These are phyloP conservation scores for Drosophila aff. DNA, from an alignment of 1,140 invertebrate genomes.

Conservation along the genomic window DNA sequence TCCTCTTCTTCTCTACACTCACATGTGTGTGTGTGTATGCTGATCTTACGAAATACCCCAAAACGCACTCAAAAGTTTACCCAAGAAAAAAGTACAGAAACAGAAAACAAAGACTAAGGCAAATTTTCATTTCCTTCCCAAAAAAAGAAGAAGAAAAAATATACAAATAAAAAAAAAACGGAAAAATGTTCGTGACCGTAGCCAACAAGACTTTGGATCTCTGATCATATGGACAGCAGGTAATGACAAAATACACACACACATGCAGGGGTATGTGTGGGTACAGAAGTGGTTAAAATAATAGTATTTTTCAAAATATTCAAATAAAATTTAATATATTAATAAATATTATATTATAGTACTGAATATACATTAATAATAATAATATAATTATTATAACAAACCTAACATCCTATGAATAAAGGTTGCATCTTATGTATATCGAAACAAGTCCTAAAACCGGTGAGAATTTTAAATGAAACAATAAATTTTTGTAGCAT, in stretches of 20 bases:
- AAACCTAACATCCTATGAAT: too few relatives aligned
- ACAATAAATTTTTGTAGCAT: neutral
- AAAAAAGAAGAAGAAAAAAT: conserved; percentile 27
- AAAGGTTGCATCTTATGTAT: too few relatives aligned
- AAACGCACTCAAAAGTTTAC: conserved; percentile 54
- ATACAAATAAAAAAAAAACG: conserved; percentile 25
- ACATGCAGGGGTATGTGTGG: conserved; percentile 12
- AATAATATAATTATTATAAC: too few relatives aligned
- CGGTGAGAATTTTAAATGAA: neutral
- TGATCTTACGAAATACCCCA: conserved; percentile 52
- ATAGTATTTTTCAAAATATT: neutral
- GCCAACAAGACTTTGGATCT: conserved; percentile 61
- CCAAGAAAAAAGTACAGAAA: conserved; percentile 47
- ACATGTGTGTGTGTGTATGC: conserved; percentile 11
- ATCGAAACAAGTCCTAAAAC: too few relatives aligned
- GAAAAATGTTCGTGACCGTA: conserved; percentile 59
- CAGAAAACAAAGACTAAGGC: conserved; percentile 42
- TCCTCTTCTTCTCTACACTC: conserved; percentile 23
- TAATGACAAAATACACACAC: conserved; percentile 67
- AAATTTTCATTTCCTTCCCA: conserved; percentile 69
- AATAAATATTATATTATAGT: too few relatives aligned
- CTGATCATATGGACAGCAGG: conserved; percentile 67
- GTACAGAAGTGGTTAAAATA: neutral
- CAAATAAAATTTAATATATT: too few relatives aligned
- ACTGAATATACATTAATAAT: too few relatives aligned